Percentiles rank a stretch among this genome's conserved stretches.
Evolutionary conservation across 2,888 invertebrate species (phyloP).

Genomic region (Sinodicranocentrus sp.): DNA sequence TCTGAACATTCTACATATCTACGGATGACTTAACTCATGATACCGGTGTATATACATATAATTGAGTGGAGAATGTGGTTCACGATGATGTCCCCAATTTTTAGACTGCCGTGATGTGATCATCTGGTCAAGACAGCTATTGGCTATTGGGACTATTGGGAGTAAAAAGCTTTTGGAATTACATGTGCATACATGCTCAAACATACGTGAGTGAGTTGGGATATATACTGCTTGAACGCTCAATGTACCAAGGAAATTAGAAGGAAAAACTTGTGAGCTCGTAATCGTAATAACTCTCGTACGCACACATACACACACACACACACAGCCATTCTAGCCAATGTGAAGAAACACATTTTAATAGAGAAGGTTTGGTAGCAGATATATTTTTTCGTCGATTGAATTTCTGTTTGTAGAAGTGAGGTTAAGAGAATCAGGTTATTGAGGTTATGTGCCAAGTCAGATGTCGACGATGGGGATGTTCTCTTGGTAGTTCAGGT

Average conservation of each 20-base stretch:
- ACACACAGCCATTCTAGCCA: neutral
- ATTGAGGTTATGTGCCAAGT: conserved; percentile 26
- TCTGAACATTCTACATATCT: too few relatives aligned
- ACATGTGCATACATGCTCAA: neutral
- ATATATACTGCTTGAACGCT: neutral
- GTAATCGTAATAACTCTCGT: conserved; percentile 32
- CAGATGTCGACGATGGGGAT: neutral
- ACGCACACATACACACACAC: conserved; percentile 1
- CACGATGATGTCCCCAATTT: conserved; percentile 2
- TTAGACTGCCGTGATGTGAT: neutral
- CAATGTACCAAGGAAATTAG: neutral
- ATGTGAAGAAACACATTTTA: neutral
- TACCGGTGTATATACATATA: neutral
- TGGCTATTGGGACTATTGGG: too few relatives aligned
- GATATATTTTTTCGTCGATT: too few relatives aligned
- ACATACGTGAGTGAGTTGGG: neutral
- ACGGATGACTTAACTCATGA: conserved; percentile 4
- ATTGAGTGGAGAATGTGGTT: neutral
- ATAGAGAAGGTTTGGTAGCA: too few relatives aligned
- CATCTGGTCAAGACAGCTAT: conserved; percentile 51
- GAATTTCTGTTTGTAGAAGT: neutral
- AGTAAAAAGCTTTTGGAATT: neutral
- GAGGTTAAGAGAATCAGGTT: conserved; percentile 6
- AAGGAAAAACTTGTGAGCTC: conserved; percentile 1
- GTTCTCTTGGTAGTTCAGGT: too few relatives aligned